A percentile compares a stretch with the other conserved stretches of the same genome.
Evolutionary conservation across 1,140 invertebrate genomes (phyloP).

Genomic region (Harpegnathos saltator): DNA sequence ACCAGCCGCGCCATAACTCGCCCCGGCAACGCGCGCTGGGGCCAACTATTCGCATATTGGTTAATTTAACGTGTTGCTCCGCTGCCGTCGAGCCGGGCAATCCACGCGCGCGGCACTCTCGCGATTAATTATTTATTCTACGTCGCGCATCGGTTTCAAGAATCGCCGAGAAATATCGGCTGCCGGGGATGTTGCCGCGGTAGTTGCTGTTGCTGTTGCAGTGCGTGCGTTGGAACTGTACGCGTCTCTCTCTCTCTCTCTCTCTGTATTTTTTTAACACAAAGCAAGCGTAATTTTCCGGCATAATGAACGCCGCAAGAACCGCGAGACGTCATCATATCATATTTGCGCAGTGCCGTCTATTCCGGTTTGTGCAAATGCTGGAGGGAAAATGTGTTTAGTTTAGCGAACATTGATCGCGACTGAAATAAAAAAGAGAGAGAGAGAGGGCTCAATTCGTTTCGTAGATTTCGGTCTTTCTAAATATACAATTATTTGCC

Average conservation of each 20-base stretch:
- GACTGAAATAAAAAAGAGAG: no score
- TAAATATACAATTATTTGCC: no score
- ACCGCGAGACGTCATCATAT: not conserved
- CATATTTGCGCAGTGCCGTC: not conserved
- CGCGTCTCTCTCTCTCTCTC: not conserved
- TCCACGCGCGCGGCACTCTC: not conserved
- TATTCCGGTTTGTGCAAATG: no score
- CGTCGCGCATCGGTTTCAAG: conserved; percentile 4
- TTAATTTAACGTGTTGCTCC: conserved; percentile 74
- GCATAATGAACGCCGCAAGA: not conserved
- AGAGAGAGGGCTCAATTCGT: no score
- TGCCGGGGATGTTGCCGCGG: not conserved
- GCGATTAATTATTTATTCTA: conserved; percentile 63
- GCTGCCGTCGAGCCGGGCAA: conserved; percentile 25
- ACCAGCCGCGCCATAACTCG: conserved; percentile 68
- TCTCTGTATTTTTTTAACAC: not conserved
- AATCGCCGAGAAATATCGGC: conserved; percentile 23
- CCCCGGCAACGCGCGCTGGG: conserved; percentile 33
- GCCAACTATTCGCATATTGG: conserved; percentile 73
- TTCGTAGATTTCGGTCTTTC: no score
- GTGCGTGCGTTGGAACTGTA: conserved; percentile 2
- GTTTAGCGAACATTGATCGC: no score
- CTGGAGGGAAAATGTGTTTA: no score
- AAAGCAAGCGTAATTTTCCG: not conserved
- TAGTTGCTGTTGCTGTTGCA: no score